These are phyloP conservation scores for Anguilla marmorata DNA, from an alignment of 2,797 vertebrate genomes.

Conservation along the genomic window DNA sequence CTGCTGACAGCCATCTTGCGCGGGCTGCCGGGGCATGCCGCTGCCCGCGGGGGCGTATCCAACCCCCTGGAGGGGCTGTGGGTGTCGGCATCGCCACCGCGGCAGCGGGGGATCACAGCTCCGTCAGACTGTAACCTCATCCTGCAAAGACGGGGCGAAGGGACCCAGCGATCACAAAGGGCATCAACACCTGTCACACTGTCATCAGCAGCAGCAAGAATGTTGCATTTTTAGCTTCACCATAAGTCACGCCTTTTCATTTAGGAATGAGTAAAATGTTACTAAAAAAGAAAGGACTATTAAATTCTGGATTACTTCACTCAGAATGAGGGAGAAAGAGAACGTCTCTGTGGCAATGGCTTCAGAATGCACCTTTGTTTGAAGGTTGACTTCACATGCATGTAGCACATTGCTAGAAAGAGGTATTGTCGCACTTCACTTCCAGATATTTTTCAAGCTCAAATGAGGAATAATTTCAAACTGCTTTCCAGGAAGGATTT, in stretches of 20 bases:
- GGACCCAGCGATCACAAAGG: background rate
- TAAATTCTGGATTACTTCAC: background rate
- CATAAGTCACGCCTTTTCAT: background rate
- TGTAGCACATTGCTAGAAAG: background rate
- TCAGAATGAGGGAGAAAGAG: background rate
- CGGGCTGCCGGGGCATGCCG: conserved; percentile 89
- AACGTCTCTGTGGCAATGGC: background rate
- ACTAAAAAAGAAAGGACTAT: background rate
- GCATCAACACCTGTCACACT: background rate
- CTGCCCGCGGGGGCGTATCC: conserved; percentile 82
- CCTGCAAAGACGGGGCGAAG: conserved; percentile 61
- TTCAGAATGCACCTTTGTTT: background rate
- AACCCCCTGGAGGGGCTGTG: conserved; percentile 82
- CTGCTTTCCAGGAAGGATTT: too few species aligned
- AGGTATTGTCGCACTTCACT: background rate
- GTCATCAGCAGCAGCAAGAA: background rate
- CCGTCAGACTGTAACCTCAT: conserved; percentile 88
- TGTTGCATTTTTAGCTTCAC: background rate
- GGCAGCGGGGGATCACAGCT: conserved; percentile 81
- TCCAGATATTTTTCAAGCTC: background rate
- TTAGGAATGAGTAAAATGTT: background rate
- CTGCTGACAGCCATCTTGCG: conserved; percentile 82
- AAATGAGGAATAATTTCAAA: background rate
- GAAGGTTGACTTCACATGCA: background rate
- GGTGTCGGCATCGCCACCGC: conserved; percentile 75